Base-by-base conservation (phyloP, 1,140 invertebrate species). In the Phymorhynchus buccinoides region DNA sequence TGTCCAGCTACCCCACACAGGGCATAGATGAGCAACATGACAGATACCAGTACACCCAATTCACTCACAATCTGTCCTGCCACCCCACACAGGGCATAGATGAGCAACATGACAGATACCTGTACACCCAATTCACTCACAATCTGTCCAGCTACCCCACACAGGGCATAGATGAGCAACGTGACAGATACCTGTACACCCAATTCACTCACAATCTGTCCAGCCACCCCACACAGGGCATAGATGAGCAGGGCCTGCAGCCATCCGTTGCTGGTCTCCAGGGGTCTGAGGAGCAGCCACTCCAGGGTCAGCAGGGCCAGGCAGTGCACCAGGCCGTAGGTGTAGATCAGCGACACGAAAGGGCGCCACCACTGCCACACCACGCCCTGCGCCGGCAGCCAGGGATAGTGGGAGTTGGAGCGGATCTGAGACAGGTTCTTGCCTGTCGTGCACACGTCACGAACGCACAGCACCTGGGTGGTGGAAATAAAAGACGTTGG, bases 221-320 rank as follows among this genome's bases (percentile, higher is more conserved):
- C 89, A 18, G 79, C 85, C 12, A 88, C 77, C 27, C 89, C 89
- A 77, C 88, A 84, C 18, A 89, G 4, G 41, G 87, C 30, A 75
- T 90, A 92, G 12, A 91, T 86, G 3, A 91, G 66, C 14, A 87
- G 56, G 42, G 92, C 82, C n/a, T 90, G 52, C 18, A 92, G 85
- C 90, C 91, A 92, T 16, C 91, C 91, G 42, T 88, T 86, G n/a
- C 87, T 87, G 27, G 32, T 83, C 78, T 92, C 91, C n/a, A 92
- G 87, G 71, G 89, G 88, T 22, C 86, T 56, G 81, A 91, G 83
- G 9, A 92, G 66, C 2, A 91, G 32, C 52, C 85, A 71, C 78
- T 91, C 86, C 18, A 86, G 73, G 27, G 82, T 39, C 39, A 84
- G 62, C 56, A 92, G 84, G 22, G 89, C 37, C 6, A 89, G 32